Percentiles rank a stretch among this genome's conserved stretches.
phyloP scores from a whole-genome alignment of 2,797 vertebrate genomes.

The Periparus ater region DNA sequence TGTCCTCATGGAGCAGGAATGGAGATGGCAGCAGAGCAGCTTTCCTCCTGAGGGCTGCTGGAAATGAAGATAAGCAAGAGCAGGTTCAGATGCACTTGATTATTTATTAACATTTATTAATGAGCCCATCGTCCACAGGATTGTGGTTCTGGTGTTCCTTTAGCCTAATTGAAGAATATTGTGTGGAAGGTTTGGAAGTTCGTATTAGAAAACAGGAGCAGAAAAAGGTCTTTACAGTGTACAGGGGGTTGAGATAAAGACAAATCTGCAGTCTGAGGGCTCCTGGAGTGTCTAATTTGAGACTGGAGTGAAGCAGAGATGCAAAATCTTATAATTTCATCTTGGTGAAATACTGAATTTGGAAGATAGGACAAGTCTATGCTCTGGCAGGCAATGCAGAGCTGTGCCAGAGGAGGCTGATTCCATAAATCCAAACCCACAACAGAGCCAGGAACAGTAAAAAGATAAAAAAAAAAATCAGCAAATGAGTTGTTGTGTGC shows the following conservation, averaged over 20 bases:
- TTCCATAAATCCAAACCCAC: not conserved
- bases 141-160: fast-evolving
- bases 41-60: not conserved
- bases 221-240: not conserved
- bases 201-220: fast-evolving
- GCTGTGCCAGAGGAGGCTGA: not conserved
- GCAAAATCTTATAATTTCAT: not conserved
- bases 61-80: not conserved
- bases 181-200: not conserved
- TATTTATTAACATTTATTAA: not conserved
- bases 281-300: not conserved
- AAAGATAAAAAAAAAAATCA: not conserved
- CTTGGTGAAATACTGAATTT: not conserved
- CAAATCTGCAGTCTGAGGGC: not conserved
- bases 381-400: not conserved
- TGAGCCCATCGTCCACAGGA: fast-evolving
- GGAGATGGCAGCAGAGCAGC: not conserved
- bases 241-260: not conserved
- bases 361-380: fast-evolving
- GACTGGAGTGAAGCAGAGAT: not conserved
- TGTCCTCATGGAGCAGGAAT: not conserved
- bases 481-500: not conserved
- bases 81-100: not conserved
- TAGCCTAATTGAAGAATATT: not conserved
- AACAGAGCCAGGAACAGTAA: not conserved